Base-by-base conservation (phyloP, 92 coral and sea anemone genomes). In the Epizoanthus scotinus region DNA sequence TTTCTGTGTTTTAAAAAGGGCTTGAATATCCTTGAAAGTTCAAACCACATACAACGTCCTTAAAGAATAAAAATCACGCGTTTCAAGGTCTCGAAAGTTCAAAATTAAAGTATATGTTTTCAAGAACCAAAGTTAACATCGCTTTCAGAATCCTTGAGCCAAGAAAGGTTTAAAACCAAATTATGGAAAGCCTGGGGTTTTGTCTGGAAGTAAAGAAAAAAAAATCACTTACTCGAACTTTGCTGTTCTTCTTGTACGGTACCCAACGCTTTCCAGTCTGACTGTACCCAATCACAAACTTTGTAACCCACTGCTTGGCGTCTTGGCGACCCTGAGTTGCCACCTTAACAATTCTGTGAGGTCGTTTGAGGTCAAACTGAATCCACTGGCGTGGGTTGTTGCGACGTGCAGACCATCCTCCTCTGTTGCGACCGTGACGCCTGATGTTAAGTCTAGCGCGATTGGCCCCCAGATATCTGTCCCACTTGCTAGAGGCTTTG, bases 311-410 rank as follows among this genome's bases (percentile, higher is more conserved):
- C 56, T 91, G 95, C 21, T 81, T 84, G 15, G 87, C 88, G 42
- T 91, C 95, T 22, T 80, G 79, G 7, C 95, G 87, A 14, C 95
- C 95, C 60, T 91, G 95, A 5, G 85, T 86, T 6, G 81, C 91
- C 55, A 91, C 64, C 89, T 89, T 89, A 40, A 82, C 73, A 65
- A 91, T 61, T 56, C 79, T 56, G 72, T 72, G 82, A 22, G 84
- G 83, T 60, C 81, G 67, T 29, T 68, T 83, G 7, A 91, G 81
- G 65, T 91, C 83, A 53, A 79, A 78, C 81, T 91, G 90, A n/a
- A 91, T 79, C 95, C 95, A 91, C 65, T 91, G 93, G 38, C 77
- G 82, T 0, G 81, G 62, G 87, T 89, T 89, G 77, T 91, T 91
- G 63, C 58, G 82, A 12, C 90, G 88, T 8, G 91, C 77, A 3